Conservation (phyloP, 1,140 invertebrate species). For the Dermatophagoides farinae region DNA sequence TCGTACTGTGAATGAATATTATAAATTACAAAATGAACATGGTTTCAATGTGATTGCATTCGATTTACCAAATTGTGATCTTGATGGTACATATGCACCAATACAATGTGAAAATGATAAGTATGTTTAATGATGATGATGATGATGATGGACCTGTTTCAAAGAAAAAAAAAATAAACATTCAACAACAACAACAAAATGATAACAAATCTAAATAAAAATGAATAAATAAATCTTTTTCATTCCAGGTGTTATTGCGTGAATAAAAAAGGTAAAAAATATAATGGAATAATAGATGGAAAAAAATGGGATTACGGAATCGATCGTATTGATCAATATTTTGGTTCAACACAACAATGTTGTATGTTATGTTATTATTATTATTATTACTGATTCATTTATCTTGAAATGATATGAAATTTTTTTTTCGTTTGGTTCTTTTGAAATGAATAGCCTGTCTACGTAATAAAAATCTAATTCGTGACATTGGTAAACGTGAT, state of each 20-base stretch:
- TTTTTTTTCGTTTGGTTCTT: background rate
- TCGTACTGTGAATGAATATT: background rate
- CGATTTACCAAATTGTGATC: slow-evolving; percentile 16
- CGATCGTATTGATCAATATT: background rate
- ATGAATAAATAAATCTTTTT: background rate
- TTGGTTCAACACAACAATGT: background rate
- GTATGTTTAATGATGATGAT: background rate
- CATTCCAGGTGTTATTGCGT: slow-evolving; percentile 16
- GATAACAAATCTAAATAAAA: background rate
- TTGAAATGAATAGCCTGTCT: slow-evolving; percentile 7
- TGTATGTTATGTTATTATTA: background rate
- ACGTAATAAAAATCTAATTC: slow-evolving; percentile 8
- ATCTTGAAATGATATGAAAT: background rate
- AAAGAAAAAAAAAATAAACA: background rate
- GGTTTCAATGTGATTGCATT: slow-evolving; percentile 5
- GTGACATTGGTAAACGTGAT: background rate
- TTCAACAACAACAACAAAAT: too few relatives aligned
- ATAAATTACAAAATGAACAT: background rate
- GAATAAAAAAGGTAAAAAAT: slow-evolving; percentile 5
- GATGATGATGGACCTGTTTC: background rate
- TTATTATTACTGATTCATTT: background rate
- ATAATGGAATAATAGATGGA: background rate
- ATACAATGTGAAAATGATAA: slow-evolving; percentile 15
- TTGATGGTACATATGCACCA: slow-evolving; percentile 16
- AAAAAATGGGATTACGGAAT: background rate